Conservation (phyloP, 2,113 vertebrate genomes). For the Paedocypris sp. region DNA sequence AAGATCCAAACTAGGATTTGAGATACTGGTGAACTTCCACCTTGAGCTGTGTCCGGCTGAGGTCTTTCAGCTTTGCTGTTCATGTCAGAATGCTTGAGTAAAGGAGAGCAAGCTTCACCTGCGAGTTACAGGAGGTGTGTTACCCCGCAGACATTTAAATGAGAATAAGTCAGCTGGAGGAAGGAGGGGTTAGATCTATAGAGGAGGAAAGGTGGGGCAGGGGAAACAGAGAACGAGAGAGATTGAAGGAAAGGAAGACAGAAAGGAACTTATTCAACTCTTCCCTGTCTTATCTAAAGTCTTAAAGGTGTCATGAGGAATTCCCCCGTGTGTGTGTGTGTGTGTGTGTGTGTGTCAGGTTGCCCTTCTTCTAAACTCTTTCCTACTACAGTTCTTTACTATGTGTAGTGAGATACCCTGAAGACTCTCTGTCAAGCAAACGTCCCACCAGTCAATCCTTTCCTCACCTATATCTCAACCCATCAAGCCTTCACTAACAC, state of each 20-base stretch:
- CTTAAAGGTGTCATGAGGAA: conserved; percentile 25
- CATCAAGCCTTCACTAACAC: background rate
- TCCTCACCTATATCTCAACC: conserved; percentile 2
- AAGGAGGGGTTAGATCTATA: conserved; percentile 48
- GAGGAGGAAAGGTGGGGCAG: background rate
- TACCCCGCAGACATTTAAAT: conserved; percentile 60
- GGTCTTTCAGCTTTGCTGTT: background rate
- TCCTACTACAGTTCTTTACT: background rate
- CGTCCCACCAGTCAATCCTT: background rate
- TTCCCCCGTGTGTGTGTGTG: conserved; percentile 23
- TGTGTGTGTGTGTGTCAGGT: conserved; percentile 10
- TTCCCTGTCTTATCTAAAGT: background rate
- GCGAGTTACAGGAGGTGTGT: conserved; percentile 18
- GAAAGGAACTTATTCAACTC: no score
- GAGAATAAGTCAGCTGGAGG: conserved; percentile 48
- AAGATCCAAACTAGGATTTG: background rate
- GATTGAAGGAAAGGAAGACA: background rate
- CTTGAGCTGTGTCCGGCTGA: background rate
- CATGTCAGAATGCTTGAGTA: background rate
- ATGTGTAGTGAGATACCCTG: background rate
- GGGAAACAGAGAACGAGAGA: background rate
- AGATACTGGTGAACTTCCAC: background rate
- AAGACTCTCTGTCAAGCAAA: conserved; percentile 1
- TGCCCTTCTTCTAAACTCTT: background rate
- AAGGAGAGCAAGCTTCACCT: conserved; percentile 9